Evolutionary conservation across 37 sponge, comb jelly and placozoan species (phyloP).

Genomic region (Beroe ovata): DNA sequence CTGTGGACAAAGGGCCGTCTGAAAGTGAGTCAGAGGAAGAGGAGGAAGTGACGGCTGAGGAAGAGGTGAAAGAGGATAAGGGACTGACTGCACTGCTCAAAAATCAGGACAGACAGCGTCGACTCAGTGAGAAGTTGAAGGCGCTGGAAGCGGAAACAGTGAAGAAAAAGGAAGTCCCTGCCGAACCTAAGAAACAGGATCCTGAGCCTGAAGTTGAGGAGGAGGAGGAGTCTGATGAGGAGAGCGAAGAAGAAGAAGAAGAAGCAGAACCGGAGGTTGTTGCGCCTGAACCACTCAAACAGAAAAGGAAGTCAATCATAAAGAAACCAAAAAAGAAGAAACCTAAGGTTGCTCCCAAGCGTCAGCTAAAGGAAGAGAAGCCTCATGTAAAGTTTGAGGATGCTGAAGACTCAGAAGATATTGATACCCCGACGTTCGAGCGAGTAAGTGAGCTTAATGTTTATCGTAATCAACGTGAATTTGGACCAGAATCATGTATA

Average conservation of each 20-base stretch:
- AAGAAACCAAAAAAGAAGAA: constrained; percentile 15
- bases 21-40: neutral
- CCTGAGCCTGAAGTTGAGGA: neutral
- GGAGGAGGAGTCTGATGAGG: neutral
- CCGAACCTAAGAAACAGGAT: neutral
- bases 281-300: neutral
- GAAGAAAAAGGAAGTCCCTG: neutral
- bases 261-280: neutral
- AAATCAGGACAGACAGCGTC: neutral
- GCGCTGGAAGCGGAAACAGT: neutral
- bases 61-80: neutral
- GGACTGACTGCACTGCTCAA: neutral
- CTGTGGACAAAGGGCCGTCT: neutral
- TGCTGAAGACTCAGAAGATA: neutral
- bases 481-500: too few species aligned
- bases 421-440: neutral
- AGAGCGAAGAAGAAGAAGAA: neutral
- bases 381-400: neutral
- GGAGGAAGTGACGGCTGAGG: neutral
- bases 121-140: neutral
- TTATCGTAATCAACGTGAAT: too few species aligned
- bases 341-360: neutral
- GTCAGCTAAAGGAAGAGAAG: neutral
- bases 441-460: too few species aligned
- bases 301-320: neutral